Conservation (phyloP, 2,797 vertebrate species). For the Antrozous pallidus region DNA sequence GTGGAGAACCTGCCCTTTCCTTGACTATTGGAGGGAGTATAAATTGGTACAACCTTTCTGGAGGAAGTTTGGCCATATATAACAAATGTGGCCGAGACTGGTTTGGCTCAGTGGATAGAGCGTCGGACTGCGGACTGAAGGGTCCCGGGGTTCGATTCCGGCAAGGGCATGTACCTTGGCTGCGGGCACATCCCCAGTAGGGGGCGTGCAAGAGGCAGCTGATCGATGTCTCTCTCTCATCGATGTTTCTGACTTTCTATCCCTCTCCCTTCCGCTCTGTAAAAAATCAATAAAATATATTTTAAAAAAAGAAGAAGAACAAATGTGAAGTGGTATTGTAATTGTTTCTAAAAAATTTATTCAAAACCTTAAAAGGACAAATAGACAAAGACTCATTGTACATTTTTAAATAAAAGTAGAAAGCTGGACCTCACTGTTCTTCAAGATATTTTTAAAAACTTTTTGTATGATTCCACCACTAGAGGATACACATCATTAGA, state of each 20-base stretch:
- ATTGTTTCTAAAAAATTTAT: constrained; percentile 16
- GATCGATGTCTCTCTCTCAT: too few relatives aligned
- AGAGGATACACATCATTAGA: not conserved
- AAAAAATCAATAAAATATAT: too few relatives aligned
- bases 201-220: too few relatives aligned
- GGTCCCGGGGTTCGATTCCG: too few relatives aligned
- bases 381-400: not conserved
- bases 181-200: too few relatives aligned
- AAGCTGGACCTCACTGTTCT: not conserved
- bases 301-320: too few relatives aligned
- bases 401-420: not conserved
- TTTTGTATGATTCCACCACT: not conserved
- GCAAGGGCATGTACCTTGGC: too few relatives aligned
- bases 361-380: not conserved
- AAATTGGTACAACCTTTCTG: constrained; percentile 10
- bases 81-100: too few relatives aligned
- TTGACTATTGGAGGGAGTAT: not conserved
- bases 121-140: too few relatives aligned
- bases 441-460: not conserved
- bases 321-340: not conserved
- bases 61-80: not conserved
- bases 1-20: not conserved
- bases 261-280: too few relatives aligned
- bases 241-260: too few relatives aligned
- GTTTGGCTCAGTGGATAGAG: too few relatives aligned